Evolutionary conservation across 2,888 invertebrate genomes (phyloP), one percentile per base, ranked within the genome.

Genomic region (Orthosia gothica): DNA sequence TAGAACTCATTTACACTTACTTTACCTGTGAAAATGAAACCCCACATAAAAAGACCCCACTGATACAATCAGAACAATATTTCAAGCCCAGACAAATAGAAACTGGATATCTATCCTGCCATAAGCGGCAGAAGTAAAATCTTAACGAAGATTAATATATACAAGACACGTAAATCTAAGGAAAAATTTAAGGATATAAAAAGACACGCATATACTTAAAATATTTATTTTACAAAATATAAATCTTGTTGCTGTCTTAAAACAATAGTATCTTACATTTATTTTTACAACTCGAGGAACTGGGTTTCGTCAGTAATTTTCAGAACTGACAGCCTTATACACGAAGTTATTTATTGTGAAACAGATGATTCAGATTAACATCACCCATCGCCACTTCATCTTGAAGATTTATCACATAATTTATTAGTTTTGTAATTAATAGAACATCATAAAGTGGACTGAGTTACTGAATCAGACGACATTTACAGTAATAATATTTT

Each of bases 371-470:
- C 55, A 79, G 63, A 83, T n/a, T n/a, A n/a, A n/a, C n/a, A n/a
- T 74, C 71, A 57, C 47, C 62, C 63, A 15, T 63, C 18, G 13
- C 18, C 26, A 16, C 32, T 76, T 45, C 18, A 61, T 79, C 49
- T 40, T 61, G 18, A 70, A 61, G 71, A 79, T 79, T 79, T 79
- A 70, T 70, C 13, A 67, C 68, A 50, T 45, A n/a, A 77, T 74
- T 45, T 20, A 69, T 58, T 15, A 20, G 18, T 2, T 54, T 20
- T 0, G 7, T 69, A 49, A 75, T 26, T 54, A 75, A 79, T 61
- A 47, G 32, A 49, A 52, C 52, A 54, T 75, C 57, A 5, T 57
- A 18, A 18, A 50, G 7, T 11, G 15, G 5, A 4, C 40, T 15
- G n/a, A 7, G 47, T 57, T 57, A 67, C 23, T n/a, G 50, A 69